Evolutionary conservation across 2,888 invertebrate species (phyloP), one percentile per base, ranked within the genome.

Genomic region (Acanthosepion esculentum): DNA sequence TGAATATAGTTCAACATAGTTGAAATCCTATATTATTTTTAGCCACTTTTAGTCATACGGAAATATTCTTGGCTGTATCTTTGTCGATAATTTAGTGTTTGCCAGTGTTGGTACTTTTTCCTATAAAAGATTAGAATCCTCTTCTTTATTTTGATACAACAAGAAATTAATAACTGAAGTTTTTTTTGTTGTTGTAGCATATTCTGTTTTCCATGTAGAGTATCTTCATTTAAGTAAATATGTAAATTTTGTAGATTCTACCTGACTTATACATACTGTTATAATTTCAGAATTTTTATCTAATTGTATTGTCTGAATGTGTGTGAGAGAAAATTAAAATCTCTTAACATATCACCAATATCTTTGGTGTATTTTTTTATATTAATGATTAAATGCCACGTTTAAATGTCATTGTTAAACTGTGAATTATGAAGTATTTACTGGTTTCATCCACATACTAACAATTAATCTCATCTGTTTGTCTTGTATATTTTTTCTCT

Each of bases 1-100:
- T 97, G 64, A 97, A 55, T 33, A 78, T 78, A 78, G 78, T 78
- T 78, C n/a, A 78, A 78, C 41, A 53, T 92, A 78, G 59, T 78
- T 78, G n/a, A 78, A 78, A 78, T 78, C 78, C 78, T 33, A n/a
- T n/a, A 12, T 33, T 53, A 18, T 48, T 93, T 48, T 29, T 78
- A n/a, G 78, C n/a, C 18, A 78, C 78, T 78, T 20, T 59, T 78
- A 78, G 78, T 78, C 18, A 33, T 78, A 15, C 78, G 33, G 78
- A n/a, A 78, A n/a, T 78, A 33, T 78, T 78, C 78, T 78, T 33
- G 33, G 78, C 12, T 78, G 78, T 33, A n/a, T 78, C 78, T 78
- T 78, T 78, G 78, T 78, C 78, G n/a, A n/a, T 55, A 5, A 55
- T n/a, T 78, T 78, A n/a, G 78, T 33, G 78, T 33, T 78, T 78